Percentiles rank a stretch among this genome's conserved stretches.
Conservation (phyloP, 2,113 vertebrate species). For the western clawed frog (Xenopus tropicalis) region UCB_Xtro_10.0 CM004445.2:11440001-11440500, state of each 20-base stretch:
- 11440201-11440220: constrained; percentile 29
- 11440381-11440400: constrained; percentile 19
- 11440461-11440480: neutral
- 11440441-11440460: constrained; percentile 6
- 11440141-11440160: too few species aligned
- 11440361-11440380: constrained; percentile 5
- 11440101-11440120: too few species aligned
- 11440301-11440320: constrained; percentile 18
- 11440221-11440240: constrained; percentile 14
- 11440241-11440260: constrained; percentile 36
- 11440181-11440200: constrained; percentile 15
- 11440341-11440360: constrained; percentile 11
- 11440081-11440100: too few species aligned
- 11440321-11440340: constrained; percentile 17
- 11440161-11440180: neutral
- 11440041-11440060: too few species aligned
- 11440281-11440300: constrained; percentile 4
- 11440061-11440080: too few species aligned
- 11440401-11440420: constrained; percentile 13
- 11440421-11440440: constrained; percentile 16
- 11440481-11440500: neutral
- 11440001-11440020: too few species aligned
- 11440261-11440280: constrained; percentile 17
- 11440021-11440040: too few species aligned
- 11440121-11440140: too few species aligned